Evolutionary conservation across 1,140 invertebrate genomes (phyloP).

Genomic region (Ruditapes philippinarum): DNA sequence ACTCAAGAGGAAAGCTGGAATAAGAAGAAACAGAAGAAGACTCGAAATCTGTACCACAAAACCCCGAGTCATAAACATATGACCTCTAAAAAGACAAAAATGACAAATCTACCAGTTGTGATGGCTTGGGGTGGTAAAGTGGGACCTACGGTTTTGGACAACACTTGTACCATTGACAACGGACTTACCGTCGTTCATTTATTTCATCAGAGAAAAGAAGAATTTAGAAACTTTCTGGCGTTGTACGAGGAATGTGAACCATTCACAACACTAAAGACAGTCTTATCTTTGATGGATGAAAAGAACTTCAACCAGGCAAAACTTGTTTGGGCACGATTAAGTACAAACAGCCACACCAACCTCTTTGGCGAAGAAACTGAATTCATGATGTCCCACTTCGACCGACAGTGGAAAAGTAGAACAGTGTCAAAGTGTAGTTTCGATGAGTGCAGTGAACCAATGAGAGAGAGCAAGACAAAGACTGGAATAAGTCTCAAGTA

Average conservation of each 20-base stretch:
- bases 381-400: background rate
- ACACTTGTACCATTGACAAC: conserved; percentile 27
- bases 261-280: background rate
- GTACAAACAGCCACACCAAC: background rate
- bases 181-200: background rate
- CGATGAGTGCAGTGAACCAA: background rate
- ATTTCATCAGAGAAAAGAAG: background rate
- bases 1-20: conserved; percentile 2
- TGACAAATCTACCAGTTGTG: background rate
- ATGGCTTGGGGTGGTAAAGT: background rate
- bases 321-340: background rate
- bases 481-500: too few relatives aligned
- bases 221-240: background rate
- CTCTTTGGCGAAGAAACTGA: conserved; percentile 4
- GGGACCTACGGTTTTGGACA: background rate
- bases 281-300: background rate
- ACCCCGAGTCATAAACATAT: background rate
- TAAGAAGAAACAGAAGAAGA: background rate
- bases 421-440: background rate
- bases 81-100: background rate
- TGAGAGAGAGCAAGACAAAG: background rate
- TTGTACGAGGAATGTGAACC: background rate
- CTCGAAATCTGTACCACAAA: background rate
- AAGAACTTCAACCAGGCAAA: background rate
- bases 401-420: background rate